Percentiles rank a stretch among this genome's conserved stretches.
phyloP scores from a whole-genome alignment of 1,140 invertebrate genomes.

The Argopecten irradians region DNA sequence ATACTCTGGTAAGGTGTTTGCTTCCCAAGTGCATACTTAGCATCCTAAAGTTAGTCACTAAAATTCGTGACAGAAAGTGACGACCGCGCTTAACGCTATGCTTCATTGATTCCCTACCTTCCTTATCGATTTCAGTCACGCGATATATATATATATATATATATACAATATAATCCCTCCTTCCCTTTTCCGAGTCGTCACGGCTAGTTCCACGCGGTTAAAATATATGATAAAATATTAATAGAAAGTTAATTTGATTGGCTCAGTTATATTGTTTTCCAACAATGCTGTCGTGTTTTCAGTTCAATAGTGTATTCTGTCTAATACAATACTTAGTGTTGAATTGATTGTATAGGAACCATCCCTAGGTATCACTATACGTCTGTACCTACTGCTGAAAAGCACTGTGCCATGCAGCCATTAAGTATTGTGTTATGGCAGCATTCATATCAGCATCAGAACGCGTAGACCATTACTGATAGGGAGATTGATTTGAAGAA shows the following conservation, averaged over 20 bases:
- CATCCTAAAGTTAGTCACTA: no score
- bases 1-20: no score
- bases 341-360: neutral
- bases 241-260: neutral
- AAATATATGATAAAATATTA: slow-evolving; percentile 3
- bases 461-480: neutral
- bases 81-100: neutral
- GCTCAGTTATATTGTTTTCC: neutral
- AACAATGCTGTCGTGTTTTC: neutral
- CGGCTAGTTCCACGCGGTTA: neutral
- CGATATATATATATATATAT: no score
- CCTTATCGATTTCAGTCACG: neutral
- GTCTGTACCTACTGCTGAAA: neutral
- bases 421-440: neutral
- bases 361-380: neutral
- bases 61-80: neutral
- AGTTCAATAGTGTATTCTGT: neutral
- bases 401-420: neutral
- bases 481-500: neutral
- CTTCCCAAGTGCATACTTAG: no score
- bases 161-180: neutral
- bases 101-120: neutral
- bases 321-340: neutral
- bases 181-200: neutral
- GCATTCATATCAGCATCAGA: neutral